Percentiles rank a stretch among this genome's conserved stretches.
These are phyloP conservation scores for Tragopan temminckii DNA, from an alignment of 2,797 vertebrate species.

Conservation along the genomic window DNA sequence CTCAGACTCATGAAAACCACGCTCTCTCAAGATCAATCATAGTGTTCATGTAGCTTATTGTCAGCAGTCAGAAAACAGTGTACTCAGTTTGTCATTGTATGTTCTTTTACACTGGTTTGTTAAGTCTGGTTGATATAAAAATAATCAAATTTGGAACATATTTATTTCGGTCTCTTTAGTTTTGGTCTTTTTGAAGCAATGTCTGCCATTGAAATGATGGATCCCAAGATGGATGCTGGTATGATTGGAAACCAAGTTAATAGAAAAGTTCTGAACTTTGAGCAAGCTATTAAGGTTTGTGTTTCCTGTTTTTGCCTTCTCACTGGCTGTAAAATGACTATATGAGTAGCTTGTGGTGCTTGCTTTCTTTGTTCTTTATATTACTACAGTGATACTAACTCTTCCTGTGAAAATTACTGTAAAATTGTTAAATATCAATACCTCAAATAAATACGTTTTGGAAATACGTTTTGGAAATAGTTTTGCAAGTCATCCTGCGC, in stretches of 20 bases:
- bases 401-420: not conserved
- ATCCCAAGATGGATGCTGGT: slow-evolving; percentile 99
- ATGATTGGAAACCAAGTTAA: slow-evolving; percentile 99
- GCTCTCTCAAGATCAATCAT: not conserved
- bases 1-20: not conserved
- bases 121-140: not conserved
- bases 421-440: not conserved
- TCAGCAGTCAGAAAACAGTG: not conserved
- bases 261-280: slow-evolving; percentile 97
- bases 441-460: not conserved
- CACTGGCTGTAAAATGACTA: not conserved
- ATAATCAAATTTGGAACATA: not conserved
- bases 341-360: not conserved
- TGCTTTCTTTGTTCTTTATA: not conserved
- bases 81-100: not conserved
- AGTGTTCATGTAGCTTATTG: not conserved
- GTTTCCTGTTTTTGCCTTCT: slow-evolving; percentile 54
- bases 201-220: slow-evolving; percentile 99
- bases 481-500: not conserved
- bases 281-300: slow-evolving; percentile 96
- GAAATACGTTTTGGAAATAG: not conserved
- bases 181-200: slow-evolving; percentile 99
- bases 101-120: not conserved
- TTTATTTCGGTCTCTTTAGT: slow-evolving; percentile 76
- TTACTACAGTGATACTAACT: not conserved